Conservation (phyloP, 1,140 invertebrate species). For the Acromyrmex heyeri region DNA sequence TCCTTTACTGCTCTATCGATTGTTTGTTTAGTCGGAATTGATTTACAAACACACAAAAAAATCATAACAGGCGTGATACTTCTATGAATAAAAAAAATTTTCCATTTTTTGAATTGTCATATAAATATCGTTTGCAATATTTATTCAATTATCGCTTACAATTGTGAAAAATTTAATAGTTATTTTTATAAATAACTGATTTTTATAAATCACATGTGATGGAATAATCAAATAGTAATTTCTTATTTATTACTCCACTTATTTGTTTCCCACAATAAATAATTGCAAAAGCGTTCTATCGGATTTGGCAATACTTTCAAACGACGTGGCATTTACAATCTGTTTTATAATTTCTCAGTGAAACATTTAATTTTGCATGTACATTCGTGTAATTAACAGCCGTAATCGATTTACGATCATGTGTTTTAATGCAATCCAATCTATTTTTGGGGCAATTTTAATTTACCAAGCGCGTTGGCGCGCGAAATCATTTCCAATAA, state of each 20-base stretch:
- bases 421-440: slow-evolving; percentile 22
- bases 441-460: slow-evolving; percentile 37
- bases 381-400: neutral
- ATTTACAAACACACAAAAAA: slow-evolving; percentile 25
- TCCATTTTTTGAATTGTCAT: neutral
- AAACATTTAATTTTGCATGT: slow-evolving; percentile 31
- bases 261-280: neutral
- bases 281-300: neutral
- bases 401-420: slow-evolving; percentile 12
- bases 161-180: neutral
- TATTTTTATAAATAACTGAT: neutral
- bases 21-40: slow-evolving; percentile 31
- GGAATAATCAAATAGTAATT: neutral
- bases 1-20: neutral
- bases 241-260: neutral
- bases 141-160: neutral
- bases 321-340: neutral
- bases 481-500: slow-evolving; percentile 48
- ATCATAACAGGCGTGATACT: neutral
- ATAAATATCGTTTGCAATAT: neutral
- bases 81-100: neutral
- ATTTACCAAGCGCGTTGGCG: slow-evolving; percentile 21
- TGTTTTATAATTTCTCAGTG: slow-evolving; percentile 22
- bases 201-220: neutral
- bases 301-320: neutral